Evolutionary conservation across 2,113 vertebrate species (phyloP).

Genomic region (Amblyopsis rosae): DNA sequence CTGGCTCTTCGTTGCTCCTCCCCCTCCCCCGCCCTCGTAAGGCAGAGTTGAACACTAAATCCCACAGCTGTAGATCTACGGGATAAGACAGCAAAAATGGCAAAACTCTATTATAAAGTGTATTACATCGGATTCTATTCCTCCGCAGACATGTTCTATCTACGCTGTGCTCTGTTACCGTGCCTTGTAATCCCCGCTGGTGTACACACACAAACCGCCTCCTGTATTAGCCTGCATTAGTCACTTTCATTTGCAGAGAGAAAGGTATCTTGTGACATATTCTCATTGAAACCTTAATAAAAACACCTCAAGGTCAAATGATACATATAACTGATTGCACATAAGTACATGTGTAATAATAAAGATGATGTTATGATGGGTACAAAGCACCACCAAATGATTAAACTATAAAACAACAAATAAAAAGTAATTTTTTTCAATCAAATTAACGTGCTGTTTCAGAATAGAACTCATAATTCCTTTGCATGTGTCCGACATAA

Average conservation of each 20-base stretch:
- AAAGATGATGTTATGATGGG: conserved; percentile 8
- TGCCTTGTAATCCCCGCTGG: neutral
- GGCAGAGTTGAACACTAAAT: neutral
- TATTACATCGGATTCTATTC: neutral
- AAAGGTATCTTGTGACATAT: too few relatives aligned
- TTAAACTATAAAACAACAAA: too few relatives aligned
- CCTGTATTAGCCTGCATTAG: neutral
- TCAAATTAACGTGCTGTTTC: conserved; percentile 1
- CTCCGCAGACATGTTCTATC: neutral
- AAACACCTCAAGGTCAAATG: too few relatives aligned
- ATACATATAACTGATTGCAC: too few relatives aligned
- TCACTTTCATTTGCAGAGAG: neutral
- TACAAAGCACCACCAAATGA: neutral
- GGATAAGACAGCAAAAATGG: neutral
- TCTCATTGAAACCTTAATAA: too few relatives aligned
- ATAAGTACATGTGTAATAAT: too few relatives aligned
- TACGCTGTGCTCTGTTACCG: neutral
- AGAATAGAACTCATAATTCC: conserved; percentile 29
- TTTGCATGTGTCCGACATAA: neutral
- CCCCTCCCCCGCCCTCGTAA: neutral
- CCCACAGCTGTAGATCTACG: neutral
- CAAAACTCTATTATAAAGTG: neutral
- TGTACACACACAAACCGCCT: neutral
- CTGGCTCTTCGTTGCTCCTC: neutral
- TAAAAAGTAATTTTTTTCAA: neutral